Base-by-base conservation (phyloP, 2,113 vertebrate species). In the Sterrhoptilus dennistouni region DNA sequence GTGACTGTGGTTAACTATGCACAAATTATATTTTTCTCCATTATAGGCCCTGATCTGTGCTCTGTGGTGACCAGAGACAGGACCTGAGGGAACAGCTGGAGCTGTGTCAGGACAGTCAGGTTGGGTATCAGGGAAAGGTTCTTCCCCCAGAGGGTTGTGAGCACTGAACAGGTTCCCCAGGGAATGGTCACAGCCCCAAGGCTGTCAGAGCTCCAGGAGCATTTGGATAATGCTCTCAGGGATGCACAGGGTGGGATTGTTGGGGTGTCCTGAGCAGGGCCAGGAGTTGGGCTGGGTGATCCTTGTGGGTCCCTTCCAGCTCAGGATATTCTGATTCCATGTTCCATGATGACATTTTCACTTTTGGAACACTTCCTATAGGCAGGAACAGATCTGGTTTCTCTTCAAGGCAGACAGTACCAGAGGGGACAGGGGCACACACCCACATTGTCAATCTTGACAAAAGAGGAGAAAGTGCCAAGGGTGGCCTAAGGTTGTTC, bases 191-290 rank as follows among this genome's bases (percentile, higher is more conserved):
- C 12, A 3, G 35, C 25, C 11, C 52, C 52, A 35, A 31, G 61
- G 20, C 44, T 35, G 52, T 4, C 31, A 50, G 29, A 42, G 12
- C 12, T 75, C 19, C 2, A 42, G 35, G 0, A 19, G 14, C 1
- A 0, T 40, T 47, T 84, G 50, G 14, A 47, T 9, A 47, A 1
- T 0, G 1, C 19, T 56, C 23, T 45, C n/a, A 40, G 40, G 23
- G 9, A 40, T 35, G 45, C 31, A 50, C 50, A 56, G 29, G 28
- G 7, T 60, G 65, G 35, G 23, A 60, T 3, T 70, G 4, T n/a
- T 50, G 23, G 27, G 13, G 17, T 52, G 5, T 71, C 49, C 38
- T 63, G n/a, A 12, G 23, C 59, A 19, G 59, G 9, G 28, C 28
- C 40, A 64, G n/a, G 14, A 19, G 25, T 1, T 42, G 52, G 36